Evolutionary conservation across 2,797 vertebrate species (phyloP), one percentile per base, ranked within the genome.

Genomic region (Todus mexicanus): DNA sequence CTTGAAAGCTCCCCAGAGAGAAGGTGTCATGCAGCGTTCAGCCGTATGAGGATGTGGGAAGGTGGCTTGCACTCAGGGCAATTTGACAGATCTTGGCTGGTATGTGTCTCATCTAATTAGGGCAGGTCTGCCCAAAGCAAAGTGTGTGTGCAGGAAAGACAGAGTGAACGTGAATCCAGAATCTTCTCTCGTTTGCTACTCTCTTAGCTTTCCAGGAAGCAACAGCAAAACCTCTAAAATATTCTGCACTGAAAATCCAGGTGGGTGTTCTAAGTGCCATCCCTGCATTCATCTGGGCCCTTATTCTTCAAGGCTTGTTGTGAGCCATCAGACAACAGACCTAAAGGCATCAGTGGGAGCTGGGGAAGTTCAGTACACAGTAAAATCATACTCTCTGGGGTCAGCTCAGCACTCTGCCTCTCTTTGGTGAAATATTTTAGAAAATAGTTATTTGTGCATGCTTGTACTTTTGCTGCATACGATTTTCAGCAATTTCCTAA

Each of bases 51-150:
- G 66, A 70, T 2, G 3, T 10, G 59, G 42, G 61, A 77, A 74
- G 57, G 22, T 29, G n/a, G 16, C 22, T 88, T 0, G 0, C 33
- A 33, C 10, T 5, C 5, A 20, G 4, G 22, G 26, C 56, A 21
- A 60, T 56, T 43, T 71, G 61, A n/a, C 43, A 47, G 5, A 68
- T 75, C 22, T 64, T 71, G 45, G 50, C 45, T 43, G 17, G 26
- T 65, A 29, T 43, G 48, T 57, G 25, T 42, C n/a, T 53, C 29
- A 5, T 22, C 22, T 45, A 56, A 56, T 43, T 25, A 83, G 76
- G 26, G 53, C 26, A 81, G 23, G 23, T 51, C 38, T 78, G 37
- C 37, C 31, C 63, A 73, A 76, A 89, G 47, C 15, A 59, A 81
- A n/a, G 22, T 86, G 8, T 12, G 16, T 70, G 51, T 27, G 48